Evolutionary conservation across 2,113 vertebrate species (phyloP).

Genomic region (Tor tambroides): DNA sequence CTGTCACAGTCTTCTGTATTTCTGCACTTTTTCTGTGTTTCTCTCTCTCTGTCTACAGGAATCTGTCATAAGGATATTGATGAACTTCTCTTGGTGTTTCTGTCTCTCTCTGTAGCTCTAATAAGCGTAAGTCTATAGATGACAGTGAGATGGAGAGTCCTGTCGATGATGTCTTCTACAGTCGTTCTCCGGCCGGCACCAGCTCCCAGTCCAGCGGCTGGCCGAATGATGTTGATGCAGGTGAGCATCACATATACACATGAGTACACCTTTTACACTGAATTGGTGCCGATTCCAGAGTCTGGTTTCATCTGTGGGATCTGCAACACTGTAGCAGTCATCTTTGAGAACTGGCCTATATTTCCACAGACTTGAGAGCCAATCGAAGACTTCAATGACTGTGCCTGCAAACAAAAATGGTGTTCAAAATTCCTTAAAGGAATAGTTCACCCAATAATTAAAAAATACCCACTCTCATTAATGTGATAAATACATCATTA

Average conservation of each 20-base stretch:
- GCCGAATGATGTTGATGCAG: slow-evolving; percentile 92
- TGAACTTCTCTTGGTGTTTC: slow-evolving; percentile 42
- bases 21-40: neutral
- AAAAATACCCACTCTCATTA: too few species aligned
- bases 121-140: slow-evolving; percentile 94
- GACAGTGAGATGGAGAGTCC: slow-evolving; percentile 97
- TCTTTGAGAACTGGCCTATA: neutral
- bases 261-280: neutral
- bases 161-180: slow-evolving; percentile 93
- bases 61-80: neutral
- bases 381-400: neutral
- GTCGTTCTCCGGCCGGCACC: slow-evolving; percentile 89
- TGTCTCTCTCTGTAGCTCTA: slow-evolving; percentile 76
- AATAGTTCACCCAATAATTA: too few species aligned
- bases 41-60: slow-evolving; percentile 56
- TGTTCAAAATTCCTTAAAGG: neutral
- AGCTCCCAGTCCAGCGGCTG: slow-evolving; percentile 91
- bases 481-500: too few species aligned
- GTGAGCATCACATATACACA: slow-evolving; percentile 68
- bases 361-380: neutral
- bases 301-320: neutral
- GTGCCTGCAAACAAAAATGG: neutral
- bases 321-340: neutral
- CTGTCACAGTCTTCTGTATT: slow-evolving; percentile 37
- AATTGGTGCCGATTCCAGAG: neutral